Percentiles rank a stretch among this genome's conserved stretches.
These are phyloP conservation scores for Quadroppia sp. DNA, from an alignment of 2,888 invertebrate genomes.

Conservation along the genomic window DNA sequence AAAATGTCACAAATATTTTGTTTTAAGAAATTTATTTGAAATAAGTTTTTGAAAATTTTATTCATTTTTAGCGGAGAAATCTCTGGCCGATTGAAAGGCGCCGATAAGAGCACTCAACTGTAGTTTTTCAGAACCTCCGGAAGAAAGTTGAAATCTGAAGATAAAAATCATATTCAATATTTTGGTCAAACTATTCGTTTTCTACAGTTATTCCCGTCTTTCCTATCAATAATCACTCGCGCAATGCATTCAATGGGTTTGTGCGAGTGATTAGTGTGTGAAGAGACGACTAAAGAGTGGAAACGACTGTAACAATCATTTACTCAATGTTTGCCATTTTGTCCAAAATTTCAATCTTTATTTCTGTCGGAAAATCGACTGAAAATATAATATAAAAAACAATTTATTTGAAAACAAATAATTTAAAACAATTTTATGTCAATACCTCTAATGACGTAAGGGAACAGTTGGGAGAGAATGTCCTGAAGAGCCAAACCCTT, in stretches of 20 bases:
- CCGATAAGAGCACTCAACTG: constrained; percentile 83
- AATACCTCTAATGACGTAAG: constrained; percentile 76
- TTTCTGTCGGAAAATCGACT: constrained; percentile 81
- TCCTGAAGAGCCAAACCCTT: constrained; percentile 92
- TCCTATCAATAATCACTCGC: too few relatives aligned
- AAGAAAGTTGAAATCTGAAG: constrained; percentile 66
- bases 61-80: neutral
- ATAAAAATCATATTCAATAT: constrained; percentile 45
- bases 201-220: too few relatives aligned
- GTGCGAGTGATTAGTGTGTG: too few relatives aligned
- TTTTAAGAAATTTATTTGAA: too few relatives aligned
- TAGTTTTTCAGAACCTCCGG: constrained; percentile 82
- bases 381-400: constrained; percentile 30
- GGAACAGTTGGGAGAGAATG: constrained; percentile 85
- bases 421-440: neutral
- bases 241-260: too few relatives aligned
- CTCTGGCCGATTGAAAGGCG: constrained; percentile 47
- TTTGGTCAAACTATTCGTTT: too few relatives aligned
- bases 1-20: too few relatives aligned
- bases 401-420: constrained; percentile 19
- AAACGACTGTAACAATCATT: too few relatives aligned
- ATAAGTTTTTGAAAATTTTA: too few relatives aligned
- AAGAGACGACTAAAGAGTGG: too few relatives aligned
- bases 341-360: constrained; percentile 71
- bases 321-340: constrained; percentile 83